A percentile compares a stretch with the other conserved stretches of the same genome.
Evolutionary conservation across 2,113 vertebrate species (phyloP).

Genomic region (human (Homo sapiens)): DNA sequence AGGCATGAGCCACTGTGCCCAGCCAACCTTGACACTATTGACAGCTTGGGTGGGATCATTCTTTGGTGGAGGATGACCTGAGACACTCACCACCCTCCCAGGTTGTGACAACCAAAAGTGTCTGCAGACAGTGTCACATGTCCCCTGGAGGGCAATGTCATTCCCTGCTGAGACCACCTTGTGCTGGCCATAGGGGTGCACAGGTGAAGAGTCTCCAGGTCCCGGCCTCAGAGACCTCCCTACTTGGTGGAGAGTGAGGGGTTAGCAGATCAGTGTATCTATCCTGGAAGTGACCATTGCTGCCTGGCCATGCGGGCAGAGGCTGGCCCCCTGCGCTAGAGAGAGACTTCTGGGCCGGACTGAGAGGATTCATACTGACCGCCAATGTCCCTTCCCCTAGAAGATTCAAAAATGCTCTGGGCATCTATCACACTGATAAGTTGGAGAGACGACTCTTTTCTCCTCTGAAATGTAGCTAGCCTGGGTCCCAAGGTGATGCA

Average conservation of each 20-base stretch:
- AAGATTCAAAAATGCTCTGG: not conserved
- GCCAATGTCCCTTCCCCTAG: no score
- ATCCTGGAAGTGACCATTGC: not conserved
- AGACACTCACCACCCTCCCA: not conserved
- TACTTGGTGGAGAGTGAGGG: not conserved
- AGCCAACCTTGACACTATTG: not conserved
- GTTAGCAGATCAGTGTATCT: not conserved
- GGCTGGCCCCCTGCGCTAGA: not conserved
- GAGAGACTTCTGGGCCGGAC: not conserved
- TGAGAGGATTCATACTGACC: not conserved
- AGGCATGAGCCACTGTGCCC: no score
- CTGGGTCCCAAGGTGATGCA: not conserved
- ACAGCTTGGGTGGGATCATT: fast-evolving
- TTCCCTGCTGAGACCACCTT: not conserved
- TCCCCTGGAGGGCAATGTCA: not conserved
- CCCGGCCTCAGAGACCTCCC: no score
- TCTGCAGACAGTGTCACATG: not conserved
- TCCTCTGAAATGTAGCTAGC: not conserved
- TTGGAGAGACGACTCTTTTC: no score
- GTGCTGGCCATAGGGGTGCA: not conserved
- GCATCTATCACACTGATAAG: not conserved
- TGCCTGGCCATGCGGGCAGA: not conserved
- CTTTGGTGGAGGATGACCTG: not conserved
- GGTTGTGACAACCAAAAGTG: not conserved
- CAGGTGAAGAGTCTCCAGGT: not conserved